A percentile compares a stretch with the other conserved stretches of the same genome.
phyloP scores from a whole-genome alignment of 2,888 invertebrate genomes.

The Kryphioiulus occultus region DNA sequence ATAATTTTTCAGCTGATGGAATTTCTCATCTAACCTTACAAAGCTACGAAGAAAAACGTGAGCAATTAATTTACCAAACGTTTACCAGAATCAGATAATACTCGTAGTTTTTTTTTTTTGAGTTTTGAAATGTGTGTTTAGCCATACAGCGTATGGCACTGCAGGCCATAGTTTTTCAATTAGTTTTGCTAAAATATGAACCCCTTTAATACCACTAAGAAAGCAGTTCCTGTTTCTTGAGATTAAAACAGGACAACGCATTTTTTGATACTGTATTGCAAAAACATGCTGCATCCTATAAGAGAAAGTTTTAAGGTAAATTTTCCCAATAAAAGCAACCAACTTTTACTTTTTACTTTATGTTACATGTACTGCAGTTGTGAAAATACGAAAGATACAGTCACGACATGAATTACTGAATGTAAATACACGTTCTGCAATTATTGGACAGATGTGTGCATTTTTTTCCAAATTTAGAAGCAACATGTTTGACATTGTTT shows the following conservation, averaged over 20 bases:
- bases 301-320: not conserved
- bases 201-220: not conserved
- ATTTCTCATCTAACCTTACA: not conserved
- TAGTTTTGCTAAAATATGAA: not conserved
- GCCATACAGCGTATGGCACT: not conserved
- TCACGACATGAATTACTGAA: too few species aligned
- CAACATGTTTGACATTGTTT: too few species aligned
- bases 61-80: not conserved
- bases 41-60: not conserved
- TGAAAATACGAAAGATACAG: too few species aligned
- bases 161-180: not conserved
- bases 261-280: not conserved
- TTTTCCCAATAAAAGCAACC: too few species aligned
- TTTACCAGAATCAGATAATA: not conserved
- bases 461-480: too few species aligned
- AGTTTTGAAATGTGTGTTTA: not conserved
- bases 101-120: too few species aligned
- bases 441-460: too few species aligned
- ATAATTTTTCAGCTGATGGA: not conserved
- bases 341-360: too few species aligned
- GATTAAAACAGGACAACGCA: not conserved
- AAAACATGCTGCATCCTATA: not conserved
- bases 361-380: not conserved
- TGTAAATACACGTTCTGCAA: too few species aligned
- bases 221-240: not conserved